Evolutionary conservation across 2,113 vertebrate species (phyloP).

Genomic region (Drymodes brunneopygia): DNA sequence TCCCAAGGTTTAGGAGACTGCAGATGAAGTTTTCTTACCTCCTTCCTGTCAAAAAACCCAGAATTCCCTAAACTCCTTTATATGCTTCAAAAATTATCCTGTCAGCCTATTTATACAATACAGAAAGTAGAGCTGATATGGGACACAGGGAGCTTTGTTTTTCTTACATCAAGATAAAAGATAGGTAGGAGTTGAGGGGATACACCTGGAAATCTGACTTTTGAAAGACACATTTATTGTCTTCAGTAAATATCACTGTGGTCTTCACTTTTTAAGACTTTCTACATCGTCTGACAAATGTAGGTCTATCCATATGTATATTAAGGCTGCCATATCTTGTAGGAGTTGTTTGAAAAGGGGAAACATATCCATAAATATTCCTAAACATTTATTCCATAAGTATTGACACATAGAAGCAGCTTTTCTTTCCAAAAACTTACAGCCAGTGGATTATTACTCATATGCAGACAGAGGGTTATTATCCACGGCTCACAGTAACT

Average conservation of each 20-base stretch:
- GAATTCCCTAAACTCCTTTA: not conserved
- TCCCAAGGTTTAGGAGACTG: not conserved
- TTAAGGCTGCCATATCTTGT: not conserved
- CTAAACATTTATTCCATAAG: not conserved
- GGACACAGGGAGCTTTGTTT: not conserved
- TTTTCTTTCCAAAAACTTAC: not conserved
- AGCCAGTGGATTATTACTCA: not conserved
- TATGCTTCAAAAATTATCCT: not conserved
- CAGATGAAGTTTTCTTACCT: not conserved
- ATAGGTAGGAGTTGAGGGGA: not conserved
- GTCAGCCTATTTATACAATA: not conserved
- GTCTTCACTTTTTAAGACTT: not conserved
- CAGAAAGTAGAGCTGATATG: not conserved
- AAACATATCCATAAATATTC: not conserved
- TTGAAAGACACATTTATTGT: not conserved
- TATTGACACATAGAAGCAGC: not conserved
- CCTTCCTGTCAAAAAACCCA: not conserved
- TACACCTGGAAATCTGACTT: not conserved
- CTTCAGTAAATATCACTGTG: not conserved
- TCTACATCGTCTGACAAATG: not conserved
- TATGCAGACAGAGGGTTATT: not conserved
- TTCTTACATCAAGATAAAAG: not conserved
- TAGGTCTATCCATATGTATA: not conserved
- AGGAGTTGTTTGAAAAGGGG: not conserved
- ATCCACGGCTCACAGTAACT: fast-evolving